Evolutionary conservation across 2,797 vertebrate genomes (phyloP).

Genomic region (Muscicapa striata): DNA sequence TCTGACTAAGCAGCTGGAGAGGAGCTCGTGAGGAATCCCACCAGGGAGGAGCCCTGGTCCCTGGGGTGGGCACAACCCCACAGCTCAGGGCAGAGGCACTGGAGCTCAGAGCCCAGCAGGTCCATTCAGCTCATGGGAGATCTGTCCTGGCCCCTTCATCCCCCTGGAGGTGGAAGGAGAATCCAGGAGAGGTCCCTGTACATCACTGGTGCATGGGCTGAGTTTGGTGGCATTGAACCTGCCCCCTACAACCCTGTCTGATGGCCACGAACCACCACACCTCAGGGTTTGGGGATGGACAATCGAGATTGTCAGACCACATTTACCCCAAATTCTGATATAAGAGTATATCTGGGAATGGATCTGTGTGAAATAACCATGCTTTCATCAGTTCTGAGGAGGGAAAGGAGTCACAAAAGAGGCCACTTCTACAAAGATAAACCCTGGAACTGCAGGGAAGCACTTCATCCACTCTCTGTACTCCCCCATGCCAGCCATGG

Average conservation of each 20-base stretch:
- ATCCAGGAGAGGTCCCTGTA: background rate
- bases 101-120: background rate
- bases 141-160: rapidly evolving
- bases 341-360: background rate
- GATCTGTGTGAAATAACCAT: rapidly evolving
- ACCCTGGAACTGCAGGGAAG: background rate
- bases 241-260: background rate
- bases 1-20: constrained; percentile 39
- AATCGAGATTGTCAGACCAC: rapidly evolving
- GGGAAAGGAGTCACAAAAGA: background rate
- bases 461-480: background rate
- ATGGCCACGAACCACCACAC: background rate
- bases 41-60: background rate
- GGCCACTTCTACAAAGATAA: background rate
- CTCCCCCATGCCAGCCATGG: rapidly evolving
- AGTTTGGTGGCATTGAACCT: rapidly evolving
- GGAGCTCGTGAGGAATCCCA: background rate
- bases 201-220: rapidly evolving
- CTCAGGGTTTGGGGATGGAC: background rate
- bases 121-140: background rate
- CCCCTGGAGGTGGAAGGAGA: background rate
- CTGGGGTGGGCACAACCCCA: background rate
- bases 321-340: background rate
- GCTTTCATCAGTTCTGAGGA: background rate
- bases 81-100: background rate